Conservation (phyloP, 2,797 vertebrate species). For the Limnodromus scolopaceus region DNA sequence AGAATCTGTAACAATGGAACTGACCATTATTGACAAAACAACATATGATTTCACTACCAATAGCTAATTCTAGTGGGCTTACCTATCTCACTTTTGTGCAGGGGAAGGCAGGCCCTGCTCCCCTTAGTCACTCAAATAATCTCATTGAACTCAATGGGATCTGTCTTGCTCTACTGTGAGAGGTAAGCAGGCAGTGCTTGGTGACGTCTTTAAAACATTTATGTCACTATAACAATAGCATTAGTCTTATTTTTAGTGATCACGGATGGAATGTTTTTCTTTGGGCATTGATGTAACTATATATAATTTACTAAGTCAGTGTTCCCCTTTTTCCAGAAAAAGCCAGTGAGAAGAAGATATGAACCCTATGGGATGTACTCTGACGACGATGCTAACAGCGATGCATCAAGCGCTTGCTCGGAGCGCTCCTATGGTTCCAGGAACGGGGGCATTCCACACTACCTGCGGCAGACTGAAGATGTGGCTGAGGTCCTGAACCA, state of each 20-base stretch:
- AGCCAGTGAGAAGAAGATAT: constrained; percentile 90
- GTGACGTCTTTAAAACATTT: not conserved
- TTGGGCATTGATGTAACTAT: not conserved
- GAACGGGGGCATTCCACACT: constrained; percentile 92
- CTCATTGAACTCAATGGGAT: not conserved
- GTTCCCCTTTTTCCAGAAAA: constrained; percentile 82
- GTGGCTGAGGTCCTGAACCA: constrained; percentile 98
- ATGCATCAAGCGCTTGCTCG: constrained; percentile 94
- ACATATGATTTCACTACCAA: not conserved
- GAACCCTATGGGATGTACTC: constrained; percentile 95
- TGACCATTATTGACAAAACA: not conserved
- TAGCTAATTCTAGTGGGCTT: not conserved
- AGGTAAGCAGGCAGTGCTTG: constrained; percentile 7
- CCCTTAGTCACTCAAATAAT: not conserved
- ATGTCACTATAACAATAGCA: not conserved
- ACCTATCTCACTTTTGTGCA: not conserved
- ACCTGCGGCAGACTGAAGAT: constrained; percentile 94
- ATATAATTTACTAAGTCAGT: not conserved
- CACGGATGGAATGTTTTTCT: not conserved
- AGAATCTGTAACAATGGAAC: not conserved
- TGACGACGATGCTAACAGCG: constrained; percentile 94
- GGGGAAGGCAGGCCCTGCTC: not conserved
- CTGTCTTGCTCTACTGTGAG: constrained; percentile 3
- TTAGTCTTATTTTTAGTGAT: not conserved
- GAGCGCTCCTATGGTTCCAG: constrained; percentile 94